Evolutionary conservation across 23 tunicate genomes (phyloP).

Genomic region (Styela plicata): DNA sequence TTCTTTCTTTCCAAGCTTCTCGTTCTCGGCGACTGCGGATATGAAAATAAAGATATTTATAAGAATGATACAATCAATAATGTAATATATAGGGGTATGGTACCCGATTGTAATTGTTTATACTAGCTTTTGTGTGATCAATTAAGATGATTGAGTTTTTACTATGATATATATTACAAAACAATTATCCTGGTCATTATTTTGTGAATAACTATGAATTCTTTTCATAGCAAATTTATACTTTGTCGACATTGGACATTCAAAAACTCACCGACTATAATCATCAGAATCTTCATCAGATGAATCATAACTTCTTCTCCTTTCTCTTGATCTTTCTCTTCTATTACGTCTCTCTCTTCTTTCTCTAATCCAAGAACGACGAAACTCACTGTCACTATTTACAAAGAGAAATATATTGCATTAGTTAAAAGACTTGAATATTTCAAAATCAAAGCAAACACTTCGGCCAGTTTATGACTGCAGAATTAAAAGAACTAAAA

Average conservation of each 20-base stretch:
- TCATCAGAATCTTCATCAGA: slow-evolving; percentile 15
- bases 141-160: too few relatives aligned
- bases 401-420: neutral
- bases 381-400: neutral
- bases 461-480: too few relatives aligned
- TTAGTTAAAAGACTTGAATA: too few relatives aligned
- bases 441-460: too few relatives aligned
- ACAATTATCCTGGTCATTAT: too few relatives aligned
- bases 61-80: neutral
- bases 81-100: neutral
- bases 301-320: neutral
- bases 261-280: slow-evolving; percentile 20
- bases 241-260: too few relatives aligned
- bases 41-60: neutral
- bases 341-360: slow-evolving; percentile 1
- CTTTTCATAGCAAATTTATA: too few relatives aligned
- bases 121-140: too few relatives aligned
- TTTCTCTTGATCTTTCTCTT: neutral
- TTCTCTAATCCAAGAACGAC: neutral
- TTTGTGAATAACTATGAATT: too few relatives aligned
- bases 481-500: too few relatives aligned
- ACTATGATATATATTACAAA: too few relatives aligned
- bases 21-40: slow-evolving; percentile 8
- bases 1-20: slow-evolving; percentile 1
- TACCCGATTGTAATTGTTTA: too few relatives aligned